Evolutionary conservation across 1,140 invertebrate species (phyloP).

Genomic region (Papilio helenus): DNA sequence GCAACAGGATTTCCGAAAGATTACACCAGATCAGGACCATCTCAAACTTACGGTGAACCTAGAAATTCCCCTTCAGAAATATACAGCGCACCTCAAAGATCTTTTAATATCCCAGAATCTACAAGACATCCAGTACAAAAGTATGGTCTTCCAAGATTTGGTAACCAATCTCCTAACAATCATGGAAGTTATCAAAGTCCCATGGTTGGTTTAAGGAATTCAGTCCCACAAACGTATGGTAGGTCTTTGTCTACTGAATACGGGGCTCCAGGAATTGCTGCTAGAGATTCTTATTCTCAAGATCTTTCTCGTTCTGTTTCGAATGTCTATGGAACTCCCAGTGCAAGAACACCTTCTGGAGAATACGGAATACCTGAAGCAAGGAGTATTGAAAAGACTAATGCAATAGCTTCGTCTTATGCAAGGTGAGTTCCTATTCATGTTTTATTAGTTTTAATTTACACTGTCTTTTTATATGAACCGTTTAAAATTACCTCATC

Average conservation of each 20-base stretch:
- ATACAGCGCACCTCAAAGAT: not conserved
- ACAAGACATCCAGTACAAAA: slow-evolving; percentile 45
- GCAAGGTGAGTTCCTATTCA: slow-evolving; percentile 50
- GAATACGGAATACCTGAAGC: slow-evolving; percentile 51
- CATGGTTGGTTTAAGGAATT: slow-evolving; percentile 36
- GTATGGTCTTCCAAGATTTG: slow-evolving; percentile 50
- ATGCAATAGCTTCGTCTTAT: slow-evolving; percentile 60
- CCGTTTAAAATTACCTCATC: too few relatives aligned
- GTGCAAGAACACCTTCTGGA: slow-evolving; percentile 46
- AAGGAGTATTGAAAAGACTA: slow-evolving; percentile 51
- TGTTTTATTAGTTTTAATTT: not conserved
- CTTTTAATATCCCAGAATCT: slow-evolving; percentile 36
- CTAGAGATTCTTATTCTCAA: slow-evolving; percentile 49
- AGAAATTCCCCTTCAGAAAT: not conserved
- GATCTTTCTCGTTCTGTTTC: slow-evolving; percentile 52
- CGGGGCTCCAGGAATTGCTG: slow-evolving; percentile 54
- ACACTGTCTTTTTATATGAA: not conserved
- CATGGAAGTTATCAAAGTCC: slow-evolving; percentile 16
- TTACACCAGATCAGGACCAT: not conserved
- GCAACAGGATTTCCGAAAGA: slow-evolving; percentile 53
- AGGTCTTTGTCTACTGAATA: slow-evolving; percentile 55
- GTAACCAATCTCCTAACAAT: slow-evolving; percentile 37
- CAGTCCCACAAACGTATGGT: slow-evolving; percentile 48
- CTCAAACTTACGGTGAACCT: not conserved
- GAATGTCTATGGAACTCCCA: slow-evolving; percentile 62